Evolutionary conservation across 1,140 invertebrate species (phyloP).

Genomic region (Philopotamus ludificatus): DNA sequence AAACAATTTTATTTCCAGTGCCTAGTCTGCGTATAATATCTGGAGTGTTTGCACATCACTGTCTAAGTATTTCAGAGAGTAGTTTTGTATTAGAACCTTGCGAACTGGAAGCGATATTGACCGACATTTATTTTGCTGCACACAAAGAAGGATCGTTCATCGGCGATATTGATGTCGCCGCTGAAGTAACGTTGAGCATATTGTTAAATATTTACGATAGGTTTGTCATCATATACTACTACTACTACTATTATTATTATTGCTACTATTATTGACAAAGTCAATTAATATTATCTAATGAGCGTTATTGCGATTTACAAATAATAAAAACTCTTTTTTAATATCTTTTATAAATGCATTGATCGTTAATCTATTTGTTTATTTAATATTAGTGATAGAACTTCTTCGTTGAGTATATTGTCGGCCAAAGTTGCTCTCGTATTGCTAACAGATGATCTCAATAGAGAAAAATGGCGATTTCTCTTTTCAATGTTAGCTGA

Average conservation of each 20-base stretch:
- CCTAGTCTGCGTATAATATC: conserved; percentile 58
- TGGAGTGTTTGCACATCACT: conserved; percentile 63
- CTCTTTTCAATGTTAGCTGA: conserved; percentile 65
- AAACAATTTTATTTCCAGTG: conserved; percentile 54
- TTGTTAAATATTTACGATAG: conserved; percentile 65
- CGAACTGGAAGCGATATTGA: conserved; percentile 62
- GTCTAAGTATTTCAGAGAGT: conserved; percentile 60
- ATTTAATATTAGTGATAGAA: conserved; percentile 30
- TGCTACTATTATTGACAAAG: too few relatives aligned
- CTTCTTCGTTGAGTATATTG: conserved; percentile 49
- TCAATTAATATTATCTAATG: too few relatives aligned
- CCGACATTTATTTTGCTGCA: conserved; percentile 64
- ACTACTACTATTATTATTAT: too few relatives aligned
- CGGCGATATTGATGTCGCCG: conserved; percentile 58
- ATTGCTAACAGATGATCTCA: conserved; percentile 59
- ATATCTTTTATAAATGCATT: background rate
- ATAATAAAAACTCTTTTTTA: background rate
- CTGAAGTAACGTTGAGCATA: conserved; percentile 62
- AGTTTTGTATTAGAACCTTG: conserved; percentile 58
- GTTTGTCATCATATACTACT: conserved; percentile 46
- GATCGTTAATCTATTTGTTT: background rate
- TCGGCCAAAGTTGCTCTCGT: conserved; percentile 64
- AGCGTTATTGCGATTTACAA: background rate
- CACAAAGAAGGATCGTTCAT: conserved; percentile 58
- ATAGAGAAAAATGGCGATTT: conserved; percentile 64